Percentiles rank a stretch among this genome's conserved stretches.
These are phyloP conservation scores for Cheirogaleus major DNA, from an alignment of 2,797 vertebrate species.

Conservation along the genomic window DNA sequence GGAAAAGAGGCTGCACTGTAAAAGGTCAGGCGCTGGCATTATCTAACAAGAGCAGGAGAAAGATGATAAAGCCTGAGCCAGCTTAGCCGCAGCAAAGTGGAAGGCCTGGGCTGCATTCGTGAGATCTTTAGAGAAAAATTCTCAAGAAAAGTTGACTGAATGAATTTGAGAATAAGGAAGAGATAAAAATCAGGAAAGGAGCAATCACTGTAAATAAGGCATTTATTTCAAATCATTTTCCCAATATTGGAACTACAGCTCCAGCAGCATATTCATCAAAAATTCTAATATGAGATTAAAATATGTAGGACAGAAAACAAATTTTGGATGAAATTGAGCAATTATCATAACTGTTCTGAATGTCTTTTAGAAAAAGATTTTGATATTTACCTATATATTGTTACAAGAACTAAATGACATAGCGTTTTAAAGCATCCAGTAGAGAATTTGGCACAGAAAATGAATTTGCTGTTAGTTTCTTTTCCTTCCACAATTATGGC, in stretches of 20 bases:
- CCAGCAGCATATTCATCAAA: neutral
- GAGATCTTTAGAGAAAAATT: neutral
- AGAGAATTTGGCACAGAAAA: neutral
- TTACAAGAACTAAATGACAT: neutral
- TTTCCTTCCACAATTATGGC: neutral
- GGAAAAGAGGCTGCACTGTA: neutral
- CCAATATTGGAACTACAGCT: neutral
- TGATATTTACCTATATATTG: neutral
- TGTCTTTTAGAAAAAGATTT: neutral
- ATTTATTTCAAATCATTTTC: neutral
- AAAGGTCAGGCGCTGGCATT: accelerated
- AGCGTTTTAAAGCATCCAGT: neutral
- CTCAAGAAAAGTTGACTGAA: neutral
- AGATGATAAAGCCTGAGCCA: neutral
- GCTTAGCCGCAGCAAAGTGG: neutral
- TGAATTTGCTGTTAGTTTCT: neutral
- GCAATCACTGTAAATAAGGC: neutral
- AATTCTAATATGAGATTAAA: neutral
- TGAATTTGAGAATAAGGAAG: neutral
- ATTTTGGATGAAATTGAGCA: neutral
- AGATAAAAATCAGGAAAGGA: neutral
- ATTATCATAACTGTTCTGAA: neutral
- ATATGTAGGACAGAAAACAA: neutral
- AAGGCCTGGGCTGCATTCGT: neutral
- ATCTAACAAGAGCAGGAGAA: neutral